Conservation (phyloP, 2,113 vertebrate genomes). For the Pholis gunnellus region DNA sequence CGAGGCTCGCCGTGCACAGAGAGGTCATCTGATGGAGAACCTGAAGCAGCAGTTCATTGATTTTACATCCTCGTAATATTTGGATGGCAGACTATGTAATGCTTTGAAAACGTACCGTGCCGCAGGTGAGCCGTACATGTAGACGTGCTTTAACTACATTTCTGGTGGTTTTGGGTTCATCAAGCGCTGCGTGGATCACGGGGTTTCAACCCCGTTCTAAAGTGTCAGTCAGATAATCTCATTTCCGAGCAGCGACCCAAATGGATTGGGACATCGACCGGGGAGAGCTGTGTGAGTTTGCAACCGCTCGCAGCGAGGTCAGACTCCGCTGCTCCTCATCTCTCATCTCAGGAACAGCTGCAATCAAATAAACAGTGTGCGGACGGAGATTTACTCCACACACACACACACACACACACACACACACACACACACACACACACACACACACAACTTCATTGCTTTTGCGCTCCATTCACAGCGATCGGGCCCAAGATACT, state of each 20-base stretch:
- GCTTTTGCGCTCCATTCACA: slow-evolving; percentile 42
- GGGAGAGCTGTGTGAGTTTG: slow-evolving; percentile 59
- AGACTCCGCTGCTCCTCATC: slow-evolving; percentile 53
- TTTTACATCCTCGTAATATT: slow-evolving; percentile 22
- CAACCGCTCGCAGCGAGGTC: slow-evolving; percentile 69
- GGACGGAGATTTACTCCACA: slow-evolving; percentile 60
- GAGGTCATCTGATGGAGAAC: slow-evolving; percentile 39
- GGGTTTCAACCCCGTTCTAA: slow-evolving; percentile 53
- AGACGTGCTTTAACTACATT: slow-evolving; percentile 60
- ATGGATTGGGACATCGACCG: slow-evolving; percentile 59
- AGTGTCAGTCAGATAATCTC: slow-evolving; percentile 69
- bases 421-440: not conserved
- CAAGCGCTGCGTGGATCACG: slow-evolving; percentile 32
- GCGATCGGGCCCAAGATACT: slow-evolving; percentile 8
- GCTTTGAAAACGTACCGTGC: not conserved
- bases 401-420: slow-evolving; percentile 9
- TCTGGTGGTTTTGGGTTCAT: slow-evolving; percentile 43
- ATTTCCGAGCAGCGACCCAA: slow-evolving; percentile 74
- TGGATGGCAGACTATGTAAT: not conserved
- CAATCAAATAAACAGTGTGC: slow-evolving; percentile 72
- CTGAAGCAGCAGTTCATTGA: not conserved
- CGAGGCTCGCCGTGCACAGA: slow-evolving; percentile 25
- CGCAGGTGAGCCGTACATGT: slow-evolving; percentile 1
- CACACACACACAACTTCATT: slow-evolving; percentile 44
- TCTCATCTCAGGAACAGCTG: slow-evolving; percentile 70